Percentiles rank a stretch among this genome's conserved stretches.
phyloP scores from a whole-genome alignment of 1,140 invertebrate genomes.

The Helicoverpa zea region DNA sequence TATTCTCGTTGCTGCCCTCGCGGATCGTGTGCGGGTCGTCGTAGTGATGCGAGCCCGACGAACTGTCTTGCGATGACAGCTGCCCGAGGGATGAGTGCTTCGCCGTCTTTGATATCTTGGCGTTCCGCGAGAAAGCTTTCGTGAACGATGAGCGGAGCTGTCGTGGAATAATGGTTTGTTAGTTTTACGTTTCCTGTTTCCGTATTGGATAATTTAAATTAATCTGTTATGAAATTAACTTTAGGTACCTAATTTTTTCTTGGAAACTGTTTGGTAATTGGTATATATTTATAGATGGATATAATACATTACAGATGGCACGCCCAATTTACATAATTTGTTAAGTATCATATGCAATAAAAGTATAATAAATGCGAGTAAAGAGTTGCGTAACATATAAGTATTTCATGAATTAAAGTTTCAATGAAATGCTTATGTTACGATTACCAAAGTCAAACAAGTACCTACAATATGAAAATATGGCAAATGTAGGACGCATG shows the following conservation, averaged over 20 bases:
- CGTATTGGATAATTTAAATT: background rate
- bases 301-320: too few relatives aligned
- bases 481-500: background rate
- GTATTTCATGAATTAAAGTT: background rate
- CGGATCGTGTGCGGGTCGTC: constrained; percentile 84
- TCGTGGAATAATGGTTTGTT: constrained; percentile 50
- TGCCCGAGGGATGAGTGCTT: constrained; percentile 87
- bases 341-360: too few relatives aligned
- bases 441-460: constrained; percentile 11
- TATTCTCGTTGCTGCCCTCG: constrained; percentile 86
- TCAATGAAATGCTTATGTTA: constrained; percentile 11
- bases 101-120: constrained; percentile 90
- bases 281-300: too few relatives aligned
- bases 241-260: too few relatives aligned
- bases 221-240: too few relatives aligned
- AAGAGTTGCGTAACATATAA: too few relatives aligned
- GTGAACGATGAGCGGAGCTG: constrained; percentile 98
- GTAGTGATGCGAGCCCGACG: constrained; percentile 82
- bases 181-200: background rate
- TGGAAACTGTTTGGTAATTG: too few relatives aligned
- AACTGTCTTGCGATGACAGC: constrained; percentile 83
- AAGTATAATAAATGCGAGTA: too few relatives aligned
- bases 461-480: background rate
- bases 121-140: constrained; percentile 97
- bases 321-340: too few relatives aligned